A percentile compares a stretch with the other conserved stretches of the same genome.
Conservation (phyloP, 37 sponge, comb jelly and placozoan species). For the Ephydatia muelleri region DNA sequence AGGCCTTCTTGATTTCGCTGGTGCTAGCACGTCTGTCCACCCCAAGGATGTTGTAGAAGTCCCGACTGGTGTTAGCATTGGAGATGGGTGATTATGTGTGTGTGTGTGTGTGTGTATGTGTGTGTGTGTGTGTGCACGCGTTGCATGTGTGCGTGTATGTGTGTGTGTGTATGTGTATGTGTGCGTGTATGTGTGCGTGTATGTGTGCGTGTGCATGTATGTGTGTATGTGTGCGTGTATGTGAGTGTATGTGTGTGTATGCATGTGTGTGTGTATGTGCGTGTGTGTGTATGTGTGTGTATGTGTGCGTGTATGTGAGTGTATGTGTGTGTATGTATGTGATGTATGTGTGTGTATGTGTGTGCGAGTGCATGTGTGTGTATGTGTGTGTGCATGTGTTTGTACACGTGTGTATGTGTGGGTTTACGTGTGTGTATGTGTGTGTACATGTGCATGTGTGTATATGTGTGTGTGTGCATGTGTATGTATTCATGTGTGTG, state of each 20-base stretch:
- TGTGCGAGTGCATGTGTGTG: too few species aligned
- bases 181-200: slow-evolving; percentile 13
- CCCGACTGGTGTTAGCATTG: slow-evolving; percentile 88
- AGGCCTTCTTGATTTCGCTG: slow-evolving; percentile 97
- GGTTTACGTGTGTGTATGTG: too few species aligned
- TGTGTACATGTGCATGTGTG: slow-evolving; percentile 20
- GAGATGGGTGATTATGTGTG: not conserved
- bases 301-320: too few species aligned
- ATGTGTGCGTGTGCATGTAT: not conserved
- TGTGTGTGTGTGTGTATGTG: not conserved
- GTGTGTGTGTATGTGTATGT: not conserved
- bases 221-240: too few species aligned
- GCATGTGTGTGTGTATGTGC: not conserved
- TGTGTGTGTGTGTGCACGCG: not conserved
- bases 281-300: too few species aligned
- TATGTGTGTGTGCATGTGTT: too few species aligned
- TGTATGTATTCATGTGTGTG: slow-evolving; percentile 6
- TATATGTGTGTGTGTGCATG: slow-evolving; percentile 23
- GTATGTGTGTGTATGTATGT: too few species aligned
- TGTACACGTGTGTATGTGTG: too few species aligned
- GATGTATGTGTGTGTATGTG: too few species aligned
- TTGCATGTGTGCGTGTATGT: not conserved
- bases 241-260: too few species aligned
- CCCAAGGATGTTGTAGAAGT: slow-evolving; percentile 97
- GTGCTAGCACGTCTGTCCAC: slow-evolving; percentile 76